Evolutionary conservation across 2,888 invertebrate species (phyloP).

Genomic region (Boloria euphrosyne): DNA sequence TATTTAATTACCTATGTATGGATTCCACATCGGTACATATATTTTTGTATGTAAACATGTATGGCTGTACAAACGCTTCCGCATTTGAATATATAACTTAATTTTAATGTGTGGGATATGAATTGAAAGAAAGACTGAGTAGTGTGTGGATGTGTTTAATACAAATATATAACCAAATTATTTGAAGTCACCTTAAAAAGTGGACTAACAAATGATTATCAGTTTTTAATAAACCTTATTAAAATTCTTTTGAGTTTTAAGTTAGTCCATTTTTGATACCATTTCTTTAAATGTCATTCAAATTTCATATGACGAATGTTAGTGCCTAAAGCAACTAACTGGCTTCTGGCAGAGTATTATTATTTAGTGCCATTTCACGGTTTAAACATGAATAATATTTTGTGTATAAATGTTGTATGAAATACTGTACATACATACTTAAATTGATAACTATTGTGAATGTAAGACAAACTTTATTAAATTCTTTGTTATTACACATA

Average conservation of each 20-base stretch:
- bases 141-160: slow-evolving; percentile 17
- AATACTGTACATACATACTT: slow-evolving; percentile 61
- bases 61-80: slow-evolving; percentile 19
- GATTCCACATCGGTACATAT: slow-evolving; percentile 3
- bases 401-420: slow-evolving; percentile 48
- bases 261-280: neutral
- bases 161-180: neutral
- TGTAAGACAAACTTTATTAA: slow-evolving; percentile 74
- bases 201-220: too few relatives aligned
- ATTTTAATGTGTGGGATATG: slow-evolving; percentile 20
- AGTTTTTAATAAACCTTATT: too few relatives aligned
- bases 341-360: slow-evolving; percentile 22
- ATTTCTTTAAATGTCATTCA: neutral
- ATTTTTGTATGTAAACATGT: slow-evolving; percentile 16
- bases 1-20: slow-evolving; percentile 1
- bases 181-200: too few relatives aligned
- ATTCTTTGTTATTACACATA: slow-evolving; percentile 73
- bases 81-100: slow-evolving; percentile 13
- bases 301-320: slow-evolving; percentile 15
- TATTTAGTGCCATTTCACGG: slow-evolving; percentile 22
- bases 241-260: too few relatives aligned
- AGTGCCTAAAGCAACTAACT: slow-evolving; percentile 18
- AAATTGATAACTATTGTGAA: slow-evolving; percentile 54
- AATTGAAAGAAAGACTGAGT: slow-evolving; percentile 34
- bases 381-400: slow-evolving; percentile 23